These are phyloP conservation scores for Drosophila limbata DNA, from an alignment of 2,888 invertebrate genomes.

Conservation along the genomic window DNA sequence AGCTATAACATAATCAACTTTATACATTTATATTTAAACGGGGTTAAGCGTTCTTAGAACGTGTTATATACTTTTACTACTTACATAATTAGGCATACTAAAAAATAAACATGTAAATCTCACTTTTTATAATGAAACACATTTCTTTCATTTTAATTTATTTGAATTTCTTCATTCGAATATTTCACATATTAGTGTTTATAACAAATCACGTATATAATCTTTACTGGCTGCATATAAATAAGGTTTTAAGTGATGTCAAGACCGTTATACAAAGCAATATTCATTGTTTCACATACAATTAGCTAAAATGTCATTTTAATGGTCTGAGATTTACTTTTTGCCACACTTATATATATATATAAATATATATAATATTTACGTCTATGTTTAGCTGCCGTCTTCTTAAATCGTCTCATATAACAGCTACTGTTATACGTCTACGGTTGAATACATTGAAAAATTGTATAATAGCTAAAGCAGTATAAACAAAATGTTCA, in stretches of 20 bases:
- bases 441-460: slow-evolving; percentile 2
- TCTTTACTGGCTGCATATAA: slow-evolving; percentile 9
- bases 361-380: not conserved
- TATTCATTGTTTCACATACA: slow-evolving; percentile 6
- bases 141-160: slow-evolving; percentile 35
- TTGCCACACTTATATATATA: slow-evolving; percentile 3
- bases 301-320: slow-evolving; percentile 12
- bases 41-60: slow-evolving; percentile 66
- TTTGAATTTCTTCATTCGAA: slow-evolving; percentile 17
- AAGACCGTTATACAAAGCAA: slow-evolving; percentile 16
- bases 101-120: slow-evolving; percentile 22
- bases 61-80: slow-evolving; percentile 54
- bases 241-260: slow-evolving; percentile 10
- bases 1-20: slow-evolving; percentile 27
- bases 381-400: not conserved
- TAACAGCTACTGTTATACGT: slow-evolving; percentile 14
- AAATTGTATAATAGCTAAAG: slow-evolving; percentile 21
- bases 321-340: slow-evolving; percentile 7
- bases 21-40: slow-evolving; percentile 44
- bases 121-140: slow-evolving; percentile 23
- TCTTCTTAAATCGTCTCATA: slow-evolving; percentile 6
- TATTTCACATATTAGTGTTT: slow-evolving; percentile 14
- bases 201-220: slow-evolving; percentile 12
- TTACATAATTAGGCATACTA: slow-evolving; percentile 19
- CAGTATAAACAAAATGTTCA: slow-evolving; percentile 14